A percentile compares a stretch with the other conserved stretches of the same genome.
phyloP scores from a whole-genome alignment of 1,140 invertebrate genomes.

The Nebria ingens region DNA sequence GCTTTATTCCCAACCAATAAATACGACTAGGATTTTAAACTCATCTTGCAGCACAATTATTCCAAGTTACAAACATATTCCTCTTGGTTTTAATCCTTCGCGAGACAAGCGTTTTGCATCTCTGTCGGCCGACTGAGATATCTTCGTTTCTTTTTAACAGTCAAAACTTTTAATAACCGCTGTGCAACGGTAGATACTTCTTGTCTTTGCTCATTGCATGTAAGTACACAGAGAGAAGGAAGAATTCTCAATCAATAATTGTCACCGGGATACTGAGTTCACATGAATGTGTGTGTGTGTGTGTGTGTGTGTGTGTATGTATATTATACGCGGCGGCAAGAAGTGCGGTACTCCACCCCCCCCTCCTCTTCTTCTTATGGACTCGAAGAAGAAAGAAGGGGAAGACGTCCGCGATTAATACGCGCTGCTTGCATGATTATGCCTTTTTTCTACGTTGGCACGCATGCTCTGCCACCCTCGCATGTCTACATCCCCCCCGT shows the following conservation, averaged over 20 bases:
- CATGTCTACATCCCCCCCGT: neutral
- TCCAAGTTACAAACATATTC: conserved; percentile 35
- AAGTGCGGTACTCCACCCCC: neutral
- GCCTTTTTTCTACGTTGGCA: neutral
- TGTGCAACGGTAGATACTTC: conserved; percentile 19
- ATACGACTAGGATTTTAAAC: conserved; percentile 33
- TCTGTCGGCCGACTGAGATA: conserved; percentile 32
- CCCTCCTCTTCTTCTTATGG: neutral
- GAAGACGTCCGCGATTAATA: neutral
- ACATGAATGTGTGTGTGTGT: neutral
- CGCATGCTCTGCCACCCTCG: neutral
- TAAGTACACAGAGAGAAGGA: conserved; percentile 29
- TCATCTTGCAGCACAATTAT: conserved; percentile 33
- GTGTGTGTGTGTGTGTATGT: neutral
- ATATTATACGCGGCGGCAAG: neutral
- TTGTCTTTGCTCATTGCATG: conserved; percentile 31
- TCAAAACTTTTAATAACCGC: conserved; percentile 34
- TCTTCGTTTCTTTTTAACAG: conserved; percentile 31
- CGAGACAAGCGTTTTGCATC: conserved; percentile 20
- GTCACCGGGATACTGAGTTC: conserved; percentile 22
- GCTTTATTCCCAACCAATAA: conserved; percentile 30
- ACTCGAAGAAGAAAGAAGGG: conserved; percentile 4
- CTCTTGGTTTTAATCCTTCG: conserved; percentile 29
- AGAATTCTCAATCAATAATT: conserved; percentile 35
- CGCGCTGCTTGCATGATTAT: conserved; percentile 9